Evolutionary conservation across 2,888 invertebrate species (phyloP).

Genomic region (Hirtodrosophila histrioides): DNA sequence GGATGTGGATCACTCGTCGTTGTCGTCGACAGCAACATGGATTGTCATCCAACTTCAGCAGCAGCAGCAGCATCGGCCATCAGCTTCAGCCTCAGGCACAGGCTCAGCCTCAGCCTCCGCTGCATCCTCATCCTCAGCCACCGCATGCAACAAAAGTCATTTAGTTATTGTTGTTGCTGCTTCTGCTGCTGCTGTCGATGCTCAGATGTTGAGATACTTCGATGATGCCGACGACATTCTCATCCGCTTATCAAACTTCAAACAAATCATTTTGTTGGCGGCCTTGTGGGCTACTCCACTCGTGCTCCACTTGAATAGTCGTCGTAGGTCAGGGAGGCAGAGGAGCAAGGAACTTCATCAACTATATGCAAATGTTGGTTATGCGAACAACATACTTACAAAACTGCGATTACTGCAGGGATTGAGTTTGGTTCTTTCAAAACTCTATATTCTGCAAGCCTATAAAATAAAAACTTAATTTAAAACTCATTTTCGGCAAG

Average conservation of each 20-base stretch:
- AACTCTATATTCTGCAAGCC: too few species aligned
- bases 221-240: slow-evolving; percentile 72
- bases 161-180: slow-evolving; percentile 67
- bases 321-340: not conserved
- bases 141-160: slow-evolving; percentile 67
- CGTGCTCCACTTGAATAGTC: slow-evolving; percentile 3
- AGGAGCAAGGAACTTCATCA: not conserved
- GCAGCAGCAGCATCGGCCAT: slow-evolving; percentile 24
- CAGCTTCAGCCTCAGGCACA: slow-evolving; percentile 11
- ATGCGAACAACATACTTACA: too few species aligned
- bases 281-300: slow-evolving; percentile 44
- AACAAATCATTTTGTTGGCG: slow-evolving; percentile 77
- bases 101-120: slow-evolving; percentile 28
- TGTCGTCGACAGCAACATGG: slow-evolving; percentile 74
- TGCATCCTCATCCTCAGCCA: slow-evolving; percentile 55
- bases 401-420: too few species aligned
- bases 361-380: not conserved
- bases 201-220: slow-evolving; percentile 53
- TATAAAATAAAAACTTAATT: too few species aligned
- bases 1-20: slow-evolving; percentile 76
- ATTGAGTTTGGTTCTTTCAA: too few species aligned
- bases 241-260: slow-evolving; percentile 81
- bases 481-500: too few species aligned
- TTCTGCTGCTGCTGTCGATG: slow-evolving; percentile 41
- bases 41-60: slow-evolving; percentile 68